phyloP scores from a whole-genome alignment of 2,888 invertebrate genomes.

The Nemotelus pantherinus region DNA sequence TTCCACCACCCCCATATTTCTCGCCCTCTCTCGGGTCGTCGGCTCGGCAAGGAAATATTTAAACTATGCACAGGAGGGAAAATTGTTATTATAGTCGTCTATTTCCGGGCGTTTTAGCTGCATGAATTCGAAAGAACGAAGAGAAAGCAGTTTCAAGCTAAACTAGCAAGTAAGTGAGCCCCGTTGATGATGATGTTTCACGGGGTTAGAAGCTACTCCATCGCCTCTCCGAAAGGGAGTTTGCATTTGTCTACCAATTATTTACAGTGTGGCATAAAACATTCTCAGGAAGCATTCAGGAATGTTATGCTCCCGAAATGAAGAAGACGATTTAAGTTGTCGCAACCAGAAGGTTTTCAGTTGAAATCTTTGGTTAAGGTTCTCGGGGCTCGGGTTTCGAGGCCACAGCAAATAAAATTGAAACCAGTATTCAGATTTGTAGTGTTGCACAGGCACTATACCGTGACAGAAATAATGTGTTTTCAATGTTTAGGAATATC shows the following conservation, averaged over 20 bases:
- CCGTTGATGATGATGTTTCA: too few species aligned
- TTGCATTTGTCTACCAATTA: too few species aligned
- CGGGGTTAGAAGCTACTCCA: too few species aligned
- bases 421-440: slow-evolving; percentile 16
- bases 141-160: neutral
- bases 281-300: slow-evolving; percentile 16
- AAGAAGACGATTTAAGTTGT: slow-evolving; percentile 30
- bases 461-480: slow-evolving; percentile 31
- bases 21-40: neutral
- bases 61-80: slow-evolving; percentile 38
- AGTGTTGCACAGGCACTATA: neutral
- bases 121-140: neutral
- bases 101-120: slow-evolving; percentile 39
- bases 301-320: slow-evolving; percentile 4
- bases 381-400: neutral
- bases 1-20: slow-evolving; percentile 1
- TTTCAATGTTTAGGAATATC: slow-evolving; percentile 37
- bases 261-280: neutral
- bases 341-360: slow-evolving; percentile 6
- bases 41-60: slow-evolving; percentile 28
- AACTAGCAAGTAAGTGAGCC: too few species aligned
- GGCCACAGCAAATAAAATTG: slow-evolving; percentile 20
- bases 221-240: too few species aligned
- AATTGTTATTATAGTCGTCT: slow-evolving; percentile 43
- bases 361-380: slow-evolving; percentile 5